Conservation (phyloP, 2,888 invertebrate species). For the Leptura quadrifasciata region DNA sequence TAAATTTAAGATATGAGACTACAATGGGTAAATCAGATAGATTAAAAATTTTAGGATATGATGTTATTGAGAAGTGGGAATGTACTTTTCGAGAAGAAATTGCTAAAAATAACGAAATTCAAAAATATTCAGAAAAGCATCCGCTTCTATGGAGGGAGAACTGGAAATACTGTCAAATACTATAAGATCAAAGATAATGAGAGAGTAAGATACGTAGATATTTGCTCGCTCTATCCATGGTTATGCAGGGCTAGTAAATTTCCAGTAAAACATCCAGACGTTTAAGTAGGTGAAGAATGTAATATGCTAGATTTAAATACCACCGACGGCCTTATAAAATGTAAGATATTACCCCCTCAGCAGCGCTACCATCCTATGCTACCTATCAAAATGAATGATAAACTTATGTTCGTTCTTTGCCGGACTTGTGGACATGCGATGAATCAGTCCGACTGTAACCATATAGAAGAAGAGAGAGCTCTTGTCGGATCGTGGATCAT, state of each 20-base stretch:
- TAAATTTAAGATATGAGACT: not conserved
- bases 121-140: constrained; percentile 12
- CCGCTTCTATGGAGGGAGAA: constrained; percentile 50
- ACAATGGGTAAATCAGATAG: constrained; percentile 30
- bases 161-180: constrained; percentile 22
- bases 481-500: constrained; percentile 36
- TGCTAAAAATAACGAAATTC: not conserved
- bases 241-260: constrained; percentile 61
- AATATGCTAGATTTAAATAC: constrained; percentile 37
- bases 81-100: constrained; percentile 1
- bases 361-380: constrained; percentile 54
- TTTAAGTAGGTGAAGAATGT: constrained; percentile 48
- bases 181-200: not conserved
- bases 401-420: constrained; percentile 67
- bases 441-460: constrained; percentile 60
- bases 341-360: constrained; percentile 50
- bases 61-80: constrained; percentile 5
- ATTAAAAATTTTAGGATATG: not conserved
- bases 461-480: constrained; percentile 51
- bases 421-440: constrained; percentile 62
- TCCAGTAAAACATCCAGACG: constrained; percentile 62
- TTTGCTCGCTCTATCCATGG: constrained; percentile 60
- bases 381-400: constrained; percentile 51
- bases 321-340: constrained; percentile 47
- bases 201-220: constrained; percentile 60